These are phyloP conservation scores for Zosterops lateralis DNA, from an alignment of 2,113 vertebrate species.

Conservation along the genomic window DNA sequence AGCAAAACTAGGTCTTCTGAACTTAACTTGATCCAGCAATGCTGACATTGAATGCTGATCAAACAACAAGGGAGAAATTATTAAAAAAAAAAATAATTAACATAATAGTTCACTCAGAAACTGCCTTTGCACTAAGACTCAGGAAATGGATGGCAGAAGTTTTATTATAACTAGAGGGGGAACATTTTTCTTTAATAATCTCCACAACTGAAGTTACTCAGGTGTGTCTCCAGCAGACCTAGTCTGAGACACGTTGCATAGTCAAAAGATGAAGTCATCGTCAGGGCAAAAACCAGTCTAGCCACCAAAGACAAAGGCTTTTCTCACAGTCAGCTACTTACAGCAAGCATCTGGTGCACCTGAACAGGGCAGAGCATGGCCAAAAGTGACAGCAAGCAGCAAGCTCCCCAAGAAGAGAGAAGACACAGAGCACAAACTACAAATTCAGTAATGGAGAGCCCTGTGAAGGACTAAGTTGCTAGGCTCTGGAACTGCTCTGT, in stretches of 20 bases:
- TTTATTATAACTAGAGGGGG: constrained; percentile 55
- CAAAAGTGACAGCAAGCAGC: neutral
- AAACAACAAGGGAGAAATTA: neutral
- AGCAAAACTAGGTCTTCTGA: constrained; percentile 35
- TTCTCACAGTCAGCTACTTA: constrained; percentile 4
- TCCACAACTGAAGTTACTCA: constrained; percentile 45
- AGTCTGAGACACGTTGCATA: constrained; percentile 24
- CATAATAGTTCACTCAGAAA: neutral
- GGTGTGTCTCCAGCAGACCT: constrained; percentile 44
- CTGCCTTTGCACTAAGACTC: neutral
- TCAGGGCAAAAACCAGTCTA: constrained; percentile 14
- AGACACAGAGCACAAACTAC: neutral
- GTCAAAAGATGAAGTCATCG: constrained; percentile 30
- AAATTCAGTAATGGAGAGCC: neutral
- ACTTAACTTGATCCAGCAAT: neutral
- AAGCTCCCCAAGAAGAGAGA: neutral
- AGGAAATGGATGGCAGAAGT: constrained; percentile 5
- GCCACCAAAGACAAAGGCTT: neutral
- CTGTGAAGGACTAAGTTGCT: neutral
- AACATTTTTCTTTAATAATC: constrained; percentile 41
- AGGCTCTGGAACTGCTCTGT: neutral
- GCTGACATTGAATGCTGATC: neutral
- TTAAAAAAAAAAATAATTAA: neutral
- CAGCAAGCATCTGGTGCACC: neutral
- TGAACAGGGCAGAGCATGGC: neutral